Percentiles rank a stretch among this genome's conserved stretches.
Evolutionary conservation across 2,113 vertebrate species (phyloP).

Genomic region (Tachuris rubrigastra): DNA sequence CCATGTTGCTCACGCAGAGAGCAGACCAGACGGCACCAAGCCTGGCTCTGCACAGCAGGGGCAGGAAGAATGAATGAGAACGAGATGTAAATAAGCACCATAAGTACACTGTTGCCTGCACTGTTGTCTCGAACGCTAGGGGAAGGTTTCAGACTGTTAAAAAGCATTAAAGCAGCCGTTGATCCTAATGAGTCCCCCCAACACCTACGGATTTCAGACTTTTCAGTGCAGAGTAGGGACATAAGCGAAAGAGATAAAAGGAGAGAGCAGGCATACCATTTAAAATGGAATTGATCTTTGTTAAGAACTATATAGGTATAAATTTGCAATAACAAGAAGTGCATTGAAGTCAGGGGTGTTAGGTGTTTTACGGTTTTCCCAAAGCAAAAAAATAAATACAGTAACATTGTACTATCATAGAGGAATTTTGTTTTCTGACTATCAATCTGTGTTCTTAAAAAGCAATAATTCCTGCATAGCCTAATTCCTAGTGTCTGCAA

Average conservation of each 20-base stretch:
- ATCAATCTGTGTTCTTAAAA: neutral
- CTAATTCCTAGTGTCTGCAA: neutral
- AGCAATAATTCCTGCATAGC: neutral
- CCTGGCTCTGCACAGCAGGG: neutral
- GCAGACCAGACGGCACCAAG: neutral
- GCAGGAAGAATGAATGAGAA: neutral
- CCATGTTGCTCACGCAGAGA: accelerated
- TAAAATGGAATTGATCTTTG: neutral
- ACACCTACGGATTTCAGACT: neutral
- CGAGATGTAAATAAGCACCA: neutral
- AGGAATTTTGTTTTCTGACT: neutral
- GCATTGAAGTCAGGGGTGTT: neutral
- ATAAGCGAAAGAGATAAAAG: neutral
- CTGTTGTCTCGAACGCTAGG: neutral
- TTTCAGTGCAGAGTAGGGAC: neutral
- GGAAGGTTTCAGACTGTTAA: neutral
- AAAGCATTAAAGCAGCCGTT: neutral
- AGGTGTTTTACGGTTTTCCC: neutral
- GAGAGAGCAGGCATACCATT: neutral
- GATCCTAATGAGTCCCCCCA: neutral
- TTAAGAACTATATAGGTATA: neutral
- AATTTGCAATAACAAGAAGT: neutral
- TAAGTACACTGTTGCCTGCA: neutral
- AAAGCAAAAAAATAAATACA: neutral
- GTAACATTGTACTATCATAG: neutral